These are phyloP conservation scores for Tricholaema leucomelas DNA, from an alignment of 2,113 vertebrate genomes.

Conservation along the genomic window DNA sequence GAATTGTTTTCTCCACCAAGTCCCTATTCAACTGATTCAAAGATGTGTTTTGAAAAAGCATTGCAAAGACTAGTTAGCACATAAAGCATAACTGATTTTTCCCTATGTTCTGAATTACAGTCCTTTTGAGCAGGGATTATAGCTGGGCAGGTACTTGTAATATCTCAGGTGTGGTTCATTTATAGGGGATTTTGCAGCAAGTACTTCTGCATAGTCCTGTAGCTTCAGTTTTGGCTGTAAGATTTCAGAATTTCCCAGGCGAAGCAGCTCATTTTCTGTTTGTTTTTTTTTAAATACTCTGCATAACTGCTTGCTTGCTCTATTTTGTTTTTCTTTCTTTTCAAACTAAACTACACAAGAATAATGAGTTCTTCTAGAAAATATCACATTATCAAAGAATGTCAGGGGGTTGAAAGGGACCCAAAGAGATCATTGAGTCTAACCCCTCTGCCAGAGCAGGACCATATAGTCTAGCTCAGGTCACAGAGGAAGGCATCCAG, in stretches of 20 bases:
- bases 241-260: not conserved
- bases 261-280: constrained; percentile 14
- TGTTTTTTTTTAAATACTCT: not conserved
- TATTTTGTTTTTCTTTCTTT: constrained; percentile 11
- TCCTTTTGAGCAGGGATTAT: constrained; percentile 25
- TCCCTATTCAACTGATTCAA: constrained; percentile 14
- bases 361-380: not conserved
- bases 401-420: too few species aligned
- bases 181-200: constrained; percentile 1
- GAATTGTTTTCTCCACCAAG: constrained; percentile 61
- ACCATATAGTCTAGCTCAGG: too few species aligned
- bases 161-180: constrained; percentile 9
- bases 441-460: too few species aligned
- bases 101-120: constrained; percentile 36
- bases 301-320: not conserved
- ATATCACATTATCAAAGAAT: not conserved
- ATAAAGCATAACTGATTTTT: constrained; percentile 17
- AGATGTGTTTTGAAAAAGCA: constrained; percentile 22
- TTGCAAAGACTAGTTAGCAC: not conserved
- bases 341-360: not conserved
- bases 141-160: constrained; percentile 16
- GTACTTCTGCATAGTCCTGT: not conserved
- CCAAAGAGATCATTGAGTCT: too few species aligned
- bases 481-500: too few species aligned
- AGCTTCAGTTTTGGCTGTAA: not conserved